These are phyloP conservation scores for Pampus argenteus DNA, from an alignment of 2,797 vertebrate genomes.

Conservation along the genomic window DNA sequence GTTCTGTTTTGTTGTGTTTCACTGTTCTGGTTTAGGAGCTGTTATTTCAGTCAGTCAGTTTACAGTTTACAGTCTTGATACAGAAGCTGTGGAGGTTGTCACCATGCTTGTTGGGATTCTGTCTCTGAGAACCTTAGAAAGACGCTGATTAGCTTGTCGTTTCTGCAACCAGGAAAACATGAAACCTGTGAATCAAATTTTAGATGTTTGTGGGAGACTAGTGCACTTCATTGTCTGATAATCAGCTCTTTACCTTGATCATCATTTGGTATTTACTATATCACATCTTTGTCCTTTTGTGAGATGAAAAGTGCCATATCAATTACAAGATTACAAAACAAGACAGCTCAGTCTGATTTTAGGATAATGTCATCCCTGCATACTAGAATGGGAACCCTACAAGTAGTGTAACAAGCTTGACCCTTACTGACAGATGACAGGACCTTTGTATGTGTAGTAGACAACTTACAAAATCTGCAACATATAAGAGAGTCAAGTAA, in stretches of 20 bases:
- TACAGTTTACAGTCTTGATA: neutral
- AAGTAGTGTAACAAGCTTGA: neutral
- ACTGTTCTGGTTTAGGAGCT: neutral
- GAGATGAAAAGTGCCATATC: neutral
- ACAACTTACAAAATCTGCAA: too few relatives aligned
- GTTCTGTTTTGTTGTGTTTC: neutral
- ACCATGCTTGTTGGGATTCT: constrained; percentile 1
- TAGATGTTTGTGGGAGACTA: neutral
- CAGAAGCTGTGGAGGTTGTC: neutral
- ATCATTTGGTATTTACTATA: neutral
- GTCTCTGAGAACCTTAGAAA: too few relatives aligned
- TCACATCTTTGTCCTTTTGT: neutral
- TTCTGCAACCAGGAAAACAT: neutral
- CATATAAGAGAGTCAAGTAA: neutral
- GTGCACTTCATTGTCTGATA: neutral
- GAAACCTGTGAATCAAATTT: neutral
- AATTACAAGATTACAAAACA: neutral
- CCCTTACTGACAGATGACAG: neutral
- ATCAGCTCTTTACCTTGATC: neutral
- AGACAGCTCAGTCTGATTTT: neutral
- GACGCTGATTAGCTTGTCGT: neutral
- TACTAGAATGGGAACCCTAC: neutral
- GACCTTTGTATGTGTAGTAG: neutral
- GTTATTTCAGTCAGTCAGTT: neutral
- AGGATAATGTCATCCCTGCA: neutral